phyloP scores from a whole-genome alignment of 1,140 invertebrate species.

The Cydia splendana region DNA sequence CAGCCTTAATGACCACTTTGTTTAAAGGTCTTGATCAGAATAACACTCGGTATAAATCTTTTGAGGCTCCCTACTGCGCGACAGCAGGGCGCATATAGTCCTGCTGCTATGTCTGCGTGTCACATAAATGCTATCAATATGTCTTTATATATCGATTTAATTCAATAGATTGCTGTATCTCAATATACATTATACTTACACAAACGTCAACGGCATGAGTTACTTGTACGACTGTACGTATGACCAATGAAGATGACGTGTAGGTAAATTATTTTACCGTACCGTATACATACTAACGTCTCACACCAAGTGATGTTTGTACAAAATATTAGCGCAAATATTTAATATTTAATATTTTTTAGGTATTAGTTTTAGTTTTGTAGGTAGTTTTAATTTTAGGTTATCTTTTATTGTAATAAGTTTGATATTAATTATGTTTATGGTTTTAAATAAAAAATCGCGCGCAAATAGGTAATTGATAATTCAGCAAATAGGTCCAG shows the following conservation, averaged over 20 bases:
- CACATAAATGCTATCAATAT: slow-evolving; percentile 16
- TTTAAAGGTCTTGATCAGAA: slow-evolving; percentile 17
- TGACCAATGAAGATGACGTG: background rate
- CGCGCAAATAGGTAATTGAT: no score
- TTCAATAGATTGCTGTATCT: background rate
- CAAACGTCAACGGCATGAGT: background rate
- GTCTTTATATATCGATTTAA: slow-evolving; percentile 7
- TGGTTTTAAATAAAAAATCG: no score
- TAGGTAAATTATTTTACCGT: no score
- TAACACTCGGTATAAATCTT: slow-evolving; percentile 6
- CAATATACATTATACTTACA: background rate
- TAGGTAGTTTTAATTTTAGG: no score
- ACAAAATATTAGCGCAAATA: no score
- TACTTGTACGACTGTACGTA: background rate
- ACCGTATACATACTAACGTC: no score
- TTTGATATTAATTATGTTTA: no score
- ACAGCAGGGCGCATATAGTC: slow-evolving; percentile 7
- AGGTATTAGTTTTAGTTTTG: no score
- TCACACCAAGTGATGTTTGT: no score
- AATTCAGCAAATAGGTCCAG: no score
- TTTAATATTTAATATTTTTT: no score
- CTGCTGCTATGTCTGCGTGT: slow-evolving; percentile 17
- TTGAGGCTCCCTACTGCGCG: background rate
- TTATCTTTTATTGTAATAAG: no score
- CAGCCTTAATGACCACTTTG: background rate